Conservation (phyloP, 2,113 vertebrate genomes). For the Grantiella picta region DNA sequence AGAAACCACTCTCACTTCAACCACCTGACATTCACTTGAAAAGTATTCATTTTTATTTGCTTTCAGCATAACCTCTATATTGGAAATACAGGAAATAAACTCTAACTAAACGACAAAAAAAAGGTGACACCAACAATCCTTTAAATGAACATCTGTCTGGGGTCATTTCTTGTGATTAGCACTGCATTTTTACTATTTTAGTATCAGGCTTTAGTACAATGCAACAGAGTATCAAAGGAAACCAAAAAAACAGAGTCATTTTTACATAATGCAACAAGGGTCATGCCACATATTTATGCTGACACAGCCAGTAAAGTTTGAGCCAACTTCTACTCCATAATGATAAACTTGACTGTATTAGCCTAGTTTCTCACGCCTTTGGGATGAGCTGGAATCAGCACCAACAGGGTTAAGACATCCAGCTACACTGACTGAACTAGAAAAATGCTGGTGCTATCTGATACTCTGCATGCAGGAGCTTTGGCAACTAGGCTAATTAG, state of each 20-base stretch:
- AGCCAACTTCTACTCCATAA: background rate
- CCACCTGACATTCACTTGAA: background rate
- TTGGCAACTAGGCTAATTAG: slow-evolving; percentile 42
- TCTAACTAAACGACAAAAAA: background rate
- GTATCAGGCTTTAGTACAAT: background rate
- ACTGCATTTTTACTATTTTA: background rate
- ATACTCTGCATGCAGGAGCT: slow-evolving; percentile 9
- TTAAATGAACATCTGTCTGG: background rate
- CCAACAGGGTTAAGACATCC: slow-evolving; percentile 15
- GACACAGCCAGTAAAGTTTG: background rate
- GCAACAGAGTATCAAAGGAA: background rate
- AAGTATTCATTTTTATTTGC: background rate
- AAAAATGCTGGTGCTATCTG: background rate
- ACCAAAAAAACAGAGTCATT: background rate
- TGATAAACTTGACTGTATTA: background rate
- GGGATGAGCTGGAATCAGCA: background rate
- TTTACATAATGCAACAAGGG: background rate
- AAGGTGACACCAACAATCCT: background rate
- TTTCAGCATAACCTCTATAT: background rate
- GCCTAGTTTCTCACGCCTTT: background rate
- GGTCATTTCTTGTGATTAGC: background rate
- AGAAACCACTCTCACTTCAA: background rate
- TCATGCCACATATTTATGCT: background rate
- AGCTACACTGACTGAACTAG: background rate
- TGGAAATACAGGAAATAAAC: background rate